phyloP scores from a whole-genome alignment of 2,888 invertebrate genomes.

The Falcaria lacertinaria region DNA sequence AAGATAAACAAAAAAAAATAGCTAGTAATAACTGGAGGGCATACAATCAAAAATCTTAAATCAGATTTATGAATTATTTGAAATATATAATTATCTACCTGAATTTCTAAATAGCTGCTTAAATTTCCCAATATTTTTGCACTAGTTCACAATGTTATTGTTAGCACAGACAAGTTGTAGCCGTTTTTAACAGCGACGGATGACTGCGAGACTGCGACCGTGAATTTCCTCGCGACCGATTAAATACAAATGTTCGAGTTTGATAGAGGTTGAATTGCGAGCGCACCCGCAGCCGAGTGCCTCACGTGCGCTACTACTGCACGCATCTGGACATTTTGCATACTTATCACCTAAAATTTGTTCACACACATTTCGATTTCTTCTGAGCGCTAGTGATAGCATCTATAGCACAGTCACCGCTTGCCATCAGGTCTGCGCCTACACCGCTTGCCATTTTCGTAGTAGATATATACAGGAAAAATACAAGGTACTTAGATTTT shows the following conservation, averaged over 20 bases:
- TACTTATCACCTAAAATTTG: too few relatives aligned
- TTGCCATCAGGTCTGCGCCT: too few relatives aligned
- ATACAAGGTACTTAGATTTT: too few relatives aligned
- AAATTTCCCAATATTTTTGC: background rate
- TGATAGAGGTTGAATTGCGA: constrained; percentile 12
- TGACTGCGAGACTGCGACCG: constrained; percentile 30
- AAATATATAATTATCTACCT: too few relatives aligned
- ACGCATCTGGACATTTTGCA: too few relatives aligned
- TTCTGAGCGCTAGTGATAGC: too few relatives aligned
- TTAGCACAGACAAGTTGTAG: constrained; percentile 16
- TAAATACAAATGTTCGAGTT: constrained; percentile 25
- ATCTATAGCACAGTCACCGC: too few relatives aligned
- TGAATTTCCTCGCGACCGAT: constrained; percentile 18
- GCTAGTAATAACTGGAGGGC: background rate
- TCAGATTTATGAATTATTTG: too few relatives aligned
- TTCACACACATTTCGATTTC: too few relatives aligned
- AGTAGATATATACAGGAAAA: too few relatives aligned
- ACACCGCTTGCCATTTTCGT: too few relatives aligned
- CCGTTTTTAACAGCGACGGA: constrained; percentile 24
- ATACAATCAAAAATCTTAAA: too few relatives aligned
- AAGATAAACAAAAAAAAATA: background rate
- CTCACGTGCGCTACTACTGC: background rate
- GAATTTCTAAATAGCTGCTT: background rate
- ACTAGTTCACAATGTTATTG: constrained; percentile 7
- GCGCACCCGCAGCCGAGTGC: constrained; percentile 2